Evolutionary conservation across 2,888 invertebrate species (phyloP).

Genomic region (Lasioglossum malachurum): DNA sequence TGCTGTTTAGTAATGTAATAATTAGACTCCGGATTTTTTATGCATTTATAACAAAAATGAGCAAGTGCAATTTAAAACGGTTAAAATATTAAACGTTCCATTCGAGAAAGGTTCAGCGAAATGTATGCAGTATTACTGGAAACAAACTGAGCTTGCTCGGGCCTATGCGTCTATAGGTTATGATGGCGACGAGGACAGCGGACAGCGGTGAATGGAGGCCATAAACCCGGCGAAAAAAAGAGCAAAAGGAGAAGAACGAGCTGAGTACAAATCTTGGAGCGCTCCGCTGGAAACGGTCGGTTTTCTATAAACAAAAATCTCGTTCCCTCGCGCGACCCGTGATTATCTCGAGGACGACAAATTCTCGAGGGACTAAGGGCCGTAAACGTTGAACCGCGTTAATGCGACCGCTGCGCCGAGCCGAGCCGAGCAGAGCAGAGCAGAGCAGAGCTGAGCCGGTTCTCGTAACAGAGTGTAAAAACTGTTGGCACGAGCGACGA

Average conservation of each 20-base stretch:
- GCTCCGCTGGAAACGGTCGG: neutral
- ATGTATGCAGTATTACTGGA: neutral
- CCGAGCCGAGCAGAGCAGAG: neutral
- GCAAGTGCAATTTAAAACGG: too few relatives aligned
- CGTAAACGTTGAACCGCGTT: conserved; percentile 28
- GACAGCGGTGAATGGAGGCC: conserved; percentile 42
- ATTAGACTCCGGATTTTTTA: too few relatives aligned
- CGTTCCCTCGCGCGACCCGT: neutral
- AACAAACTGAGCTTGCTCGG: neutral
- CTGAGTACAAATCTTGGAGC: conserved; percentile 31
- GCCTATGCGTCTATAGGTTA: neutral
- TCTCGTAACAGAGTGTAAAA: conserved; percentile 27
- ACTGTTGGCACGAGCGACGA: conserved; percentile 32
- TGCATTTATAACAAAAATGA: too few relatives aligned
- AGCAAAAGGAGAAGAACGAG: conserved; percentile 37
- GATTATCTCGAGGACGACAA: conserved; percentile 11
- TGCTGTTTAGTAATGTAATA: too few relatives aligned
- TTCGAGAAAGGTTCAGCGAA: neutral
- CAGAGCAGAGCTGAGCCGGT: neutral
- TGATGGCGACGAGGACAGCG: conserved; percentile 26
- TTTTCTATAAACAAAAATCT: conserved; percentile 31
- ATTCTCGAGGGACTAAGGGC: conserved; percentile 6
- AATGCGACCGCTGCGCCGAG: neutral
- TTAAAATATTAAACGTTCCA: too few relatives aligned
- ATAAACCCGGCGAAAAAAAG: conserved; percentile 28